Evolutionary conservation across 2,888 invertebrate genomes (phyloP).

Genomic region (Andrena marginata): DNA sequence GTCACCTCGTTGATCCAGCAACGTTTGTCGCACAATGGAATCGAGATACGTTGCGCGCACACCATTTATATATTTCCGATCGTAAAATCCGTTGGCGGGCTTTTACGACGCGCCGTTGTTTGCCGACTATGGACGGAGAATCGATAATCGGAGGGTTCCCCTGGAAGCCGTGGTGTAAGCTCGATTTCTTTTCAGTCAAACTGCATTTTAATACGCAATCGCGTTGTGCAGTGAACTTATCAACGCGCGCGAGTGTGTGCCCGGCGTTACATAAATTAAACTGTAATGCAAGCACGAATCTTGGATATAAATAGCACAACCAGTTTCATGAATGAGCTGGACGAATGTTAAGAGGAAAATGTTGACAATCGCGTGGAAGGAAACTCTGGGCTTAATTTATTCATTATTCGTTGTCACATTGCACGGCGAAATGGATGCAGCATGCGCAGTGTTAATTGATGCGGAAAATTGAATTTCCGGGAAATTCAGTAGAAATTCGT

Average conservation of each 20-base stretch:
- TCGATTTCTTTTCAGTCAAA: not conserved
- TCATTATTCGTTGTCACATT: not conserved
- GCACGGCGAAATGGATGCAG: not conserved
- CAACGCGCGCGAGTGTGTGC: too few relatives aligned
- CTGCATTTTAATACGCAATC: not conserved
- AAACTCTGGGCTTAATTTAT: constrained; percentile 17
- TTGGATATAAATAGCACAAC: constrained; percentile 15
- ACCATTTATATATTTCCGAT: constrained; percentile 4
- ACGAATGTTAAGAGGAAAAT: constrained; percentile 23
- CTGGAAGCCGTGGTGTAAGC: not conserved
- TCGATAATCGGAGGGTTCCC: not conserved
- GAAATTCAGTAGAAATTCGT: too few relatives aligned
- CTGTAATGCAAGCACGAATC: not conserved
- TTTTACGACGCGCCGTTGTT: not conserved
- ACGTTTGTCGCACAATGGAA: constrained; percentile 22
- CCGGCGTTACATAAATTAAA: constrained; percentile 1
- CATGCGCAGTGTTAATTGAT: not conserved
- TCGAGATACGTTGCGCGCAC: not conserved
- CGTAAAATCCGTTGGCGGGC: constrained; percentile 30
- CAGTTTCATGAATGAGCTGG: constrained; percentile 32
- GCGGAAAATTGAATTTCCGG: not conserved
- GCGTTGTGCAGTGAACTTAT: not conserved
- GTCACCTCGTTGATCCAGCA: constrained; percentile 30
- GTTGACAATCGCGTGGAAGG: not conserved
- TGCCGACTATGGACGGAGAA: not conserved